Base-by-base conservation (phyloP, 2,888 invertebrate genomes). In the Parthenolecanium corni region DNA sequence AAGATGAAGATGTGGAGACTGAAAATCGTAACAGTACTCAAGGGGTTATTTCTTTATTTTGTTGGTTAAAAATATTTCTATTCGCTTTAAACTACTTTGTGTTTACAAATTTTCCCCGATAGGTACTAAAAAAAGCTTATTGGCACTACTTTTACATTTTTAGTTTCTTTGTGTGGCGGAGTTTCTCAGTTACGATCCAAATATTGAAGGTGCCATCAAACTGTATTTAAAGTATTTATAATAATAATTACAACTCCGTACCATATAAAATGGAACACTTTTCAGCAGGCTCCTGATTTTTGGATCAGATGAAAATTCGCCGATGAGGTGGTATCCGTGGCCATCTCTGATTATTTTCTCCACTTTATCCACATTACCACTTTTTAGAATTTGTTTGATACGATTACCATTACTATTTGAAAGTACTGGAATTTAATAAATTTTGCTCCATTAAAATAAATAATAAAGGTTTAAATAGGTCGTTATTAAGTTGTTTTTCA, bases 321-420 rank as follows among this genome's bases (percentile, higher is more conserved):
- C 83, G 62, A 84, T 71, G 47, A 86, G 73, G 68, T 82, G 78
- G 66, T 80, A 79, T 1, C 82, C 85, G 71, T 83, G 81, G 3
- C 85, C 85, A 69, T 84, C 82, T 49, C 84, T 71, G 1, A 85
- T 80, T 21, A 84, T 74, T 70, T 82, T 78, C 71, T 85, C 83
- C 63, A 85, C 73, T 69, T 80, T 81, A 4, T 82, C 81, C 47
- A 83, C 71, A 69, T 84, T 83, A 12, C 84, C 84, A 57, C 76
- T 76, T 54, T 78, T 73, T 52, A 82, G 74, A 74, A 80, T 76
- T 68, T 78, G 77, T 67, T 78, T 77, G 40, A 82, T 72, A 63
- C 76, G 76, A 40, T 77, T 76, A 14, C 78, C 75, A 70, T 75
- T 78, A 71, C 79, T 74, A n/a, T n/a, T n/a, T 70, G 78, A 76